Percentiles rank a stretch among this genome's conserved stretches.
These are phyloP conservation scores for Homalodisca vitripennis DNA, from an alignment of 1,140 invertebrate genomes.

Conservation along the genomic window DNA sequence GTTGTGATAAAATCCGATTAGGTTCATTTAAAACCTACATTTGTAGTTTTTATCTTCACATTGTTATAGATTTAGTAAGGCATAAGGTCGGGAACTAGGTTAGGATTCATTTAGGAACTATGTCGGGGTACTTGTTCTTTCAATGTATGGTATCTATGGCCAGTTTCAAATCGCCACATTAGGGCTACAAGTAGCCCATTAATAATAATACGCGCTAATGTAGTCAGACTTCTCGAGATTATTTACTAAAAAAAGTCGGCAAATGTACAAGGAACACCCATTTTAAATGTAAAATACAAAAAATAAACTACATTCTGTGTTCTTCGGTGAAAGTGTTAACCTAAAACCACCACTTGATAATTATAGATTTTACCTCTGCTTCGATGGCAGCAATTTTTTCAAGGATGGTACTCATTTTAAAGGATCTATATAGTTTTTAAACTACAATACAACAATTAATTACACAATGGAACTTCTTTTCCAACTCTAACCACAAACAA, in stretches of 20 bases:
- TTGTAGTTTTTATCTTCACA: no score
- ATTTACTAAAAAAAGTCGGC: background rate
- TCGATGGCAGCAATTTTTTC: slow-evolving; percentile 98
- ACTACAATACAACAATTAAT: no score
- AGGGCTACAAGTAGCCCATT: background rate
- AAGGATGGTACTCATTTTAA: slow-evolving; percentile 85
- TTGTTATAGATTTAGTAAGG: no score
- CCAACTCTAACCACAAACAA: no score
- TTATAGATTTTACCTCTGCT: slow-evolving; percentile 75
- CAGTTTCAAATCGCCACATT: no score
- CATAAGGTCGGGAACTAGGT: no score
- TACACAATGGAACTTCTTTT: no score
- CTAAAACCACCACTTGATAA: background rate
- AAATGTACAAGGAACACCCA: background rate
- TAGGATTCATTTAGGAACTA: no score
- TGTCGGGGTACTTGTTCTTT: no score
- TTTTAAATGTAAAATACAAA: background rate
- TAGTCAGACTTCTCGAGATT: background rate
- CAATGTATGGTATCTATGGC: no score
- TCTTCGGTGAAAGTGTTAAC: background rate
- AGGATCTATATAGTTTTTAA: background rate
- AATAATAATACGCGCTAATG: background rate
- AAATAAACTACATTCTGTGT: background rate
- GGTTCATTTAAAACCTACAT: no score
- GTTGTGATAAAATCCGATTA: no score